phyloP scores from a whole-genome alignment of 2,797 vertebrate species.

The Tinamus major region DNA sequence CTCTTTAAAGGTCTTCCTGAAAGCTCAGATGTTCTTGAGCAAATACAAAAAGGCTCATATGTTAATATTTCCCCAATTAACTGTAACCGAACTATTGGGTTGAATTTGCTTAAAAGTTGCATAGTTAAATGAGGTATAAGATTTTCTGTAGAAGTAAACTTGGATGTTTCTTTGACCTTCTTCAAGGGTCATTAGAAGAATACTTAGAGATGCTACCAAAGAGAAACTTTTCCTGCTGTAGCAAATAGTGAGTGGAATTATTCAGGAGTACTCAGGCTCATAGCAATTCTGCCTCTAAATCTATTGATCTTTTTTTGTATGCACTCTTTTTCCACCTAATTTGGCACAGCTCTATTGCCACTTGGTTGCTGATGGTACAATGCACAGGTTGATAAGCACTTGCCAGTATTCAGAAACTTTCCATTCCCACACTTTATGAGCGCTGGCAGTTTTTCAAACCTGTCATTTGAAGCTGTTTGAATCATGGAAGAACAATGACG shows the following conservation, averaged over 20 bases:
- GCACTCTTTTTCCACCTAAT: slow-evolving; percentile 52
- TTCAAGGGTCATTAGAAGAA: neutral
- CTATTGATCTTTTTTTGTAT: slow-evolving; percentile 42
- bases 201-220: neutral
- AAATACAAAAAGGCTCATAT: neutral
- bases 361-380: slow-evolving; percentile 45
- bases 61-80: neutral
- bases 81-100: neutral
- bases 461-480: slow-evolving; percentile 56
- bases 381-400: slow-evolving; percentile 47
- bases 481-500: slow-evolving; percentile 64
- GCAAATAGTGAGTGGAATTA: slow-evolving; percentile 30
- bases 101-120: neutral
- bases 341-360: slow-evolving; percentile 30
- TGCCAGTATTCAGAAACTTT: slow-evolving; percentile 69
- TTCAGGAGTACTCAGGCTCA: neutral
- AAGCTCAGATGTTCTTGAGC: neutral
- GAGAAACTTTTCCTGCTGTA: neutral
- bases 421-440: slow-evolving; percentile 68
- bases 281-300: slow-evolving; percentile 7
- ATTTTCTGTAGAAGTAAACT: neutral
- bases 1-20: neutral
- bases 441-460: slow-evolving; percentile 30
- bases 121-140: neutral
- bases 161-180: neutral